phyloP scores from a whole-genome alignment of 92 coral and sea anemone species.

The Epizoanthus scotinus region DNA sequence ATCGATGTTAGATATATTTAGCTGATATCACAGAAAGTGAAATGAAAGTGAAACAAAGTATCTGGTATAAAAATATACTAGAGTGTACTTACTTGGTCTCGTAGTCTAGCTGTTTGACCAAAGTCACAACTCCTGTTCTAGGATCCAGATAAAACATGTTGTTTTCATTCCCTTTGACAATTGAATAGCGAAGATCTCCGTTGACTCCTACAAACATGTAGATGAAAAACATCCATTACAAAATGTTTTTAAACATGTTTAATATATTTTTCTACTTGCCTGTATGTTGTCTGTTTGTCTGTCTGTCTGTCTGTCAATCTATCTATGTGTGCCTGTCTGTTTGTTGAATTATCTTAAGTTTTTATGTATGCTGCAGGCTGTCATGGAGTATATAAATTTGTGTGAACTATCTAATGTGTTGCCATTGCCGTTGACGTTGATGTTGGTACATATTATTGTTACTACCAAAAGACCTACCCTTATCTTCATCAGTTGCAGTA shows the following conservation, averaged over 20 bases:
- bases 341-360: no score
- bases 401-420: no score
- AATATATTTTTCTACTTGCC: not conserved
- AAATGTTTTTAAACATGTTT: not conserved
- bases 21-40: not conserved
- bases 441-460: no score
- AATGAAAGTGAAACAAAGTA: not conserved
- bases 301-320: no score
- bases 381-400: no score
- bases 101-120: constrained; percentile 72
- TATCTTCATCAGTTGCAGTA: constrained; percentile 63
- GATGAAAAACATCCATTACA: not conserved
- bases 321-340: no score
- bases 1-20: not conserved
- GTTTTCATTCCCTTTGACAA: constrained; percentile 64
- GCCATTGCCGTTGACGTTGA: no score
- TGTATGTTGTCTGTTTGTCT: no score
- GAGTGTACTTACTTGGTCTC: constrained; percentile 60
- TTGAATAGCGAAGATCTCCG: constrained; percentile 72
- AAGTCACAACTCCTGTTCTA: constrained; percentile 53
- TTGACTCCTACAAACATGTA: constrained; percentile 63
- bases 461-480: constrained; percentile 56
- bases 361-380: no score
- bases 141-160: constrained; percentile 59
- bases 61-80: not conserved